These are phyloP conservation scores for Manis crassicaudata DNA, from an alignment of 2,797 vertebrate species.

Conservation along the genomic window DNA sequence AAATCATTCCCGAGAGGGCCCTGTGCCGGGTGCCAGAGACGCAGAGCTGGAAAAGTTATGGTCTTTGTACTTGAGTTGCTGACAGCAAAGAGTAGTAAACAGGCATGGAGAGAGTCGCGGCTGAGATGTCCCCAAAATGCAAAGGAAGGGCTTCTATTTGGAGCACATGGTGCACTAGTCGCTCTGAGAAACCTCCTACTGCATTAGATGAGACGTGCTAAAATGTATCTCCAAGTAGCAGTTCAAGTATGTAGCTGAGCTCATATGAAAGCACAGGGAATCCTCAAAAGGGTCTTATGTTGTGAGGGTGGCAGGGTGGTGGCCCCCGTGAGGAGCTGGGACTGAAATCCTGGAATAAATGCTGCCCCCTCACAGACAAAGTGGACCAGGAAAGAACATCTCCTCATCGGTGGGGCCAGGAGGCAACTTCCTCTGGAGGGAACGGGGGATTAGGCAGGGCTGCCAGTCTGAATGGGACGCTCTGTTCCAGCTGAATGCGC, in stretches of 20 bases:
- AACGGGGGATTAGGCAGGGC: neutral
- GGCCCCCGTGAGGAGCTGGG: neutral
- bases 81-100: rapidly evolving
- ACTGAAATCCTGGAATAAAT: rapidly evolving
- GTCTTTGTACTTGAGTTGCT: rapidly evolving
- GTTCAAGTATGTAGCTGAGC: no score
- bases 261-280: rapidly evolving
- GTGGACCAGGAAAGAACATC: rapidly evolving
- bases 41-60: rapidly evolving
- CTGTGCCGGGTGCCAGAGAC: rapidly evolving
- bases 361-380: rapidly evolving
- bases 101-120: rapidly evolving
- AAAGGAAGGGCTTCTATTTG: rapidly evolving
- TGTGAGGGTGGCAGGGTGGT: rapidly evolving
- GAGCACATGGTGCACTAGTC: rapidly evolving
- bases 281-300: rapidly evolving
- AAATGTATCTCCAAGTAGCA: rapidly evolving
- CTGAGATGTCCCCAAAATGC: rapidly evolving
- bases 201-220: no score
- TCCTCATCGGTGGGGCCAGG: no score
- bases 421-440: rapidly evolving
- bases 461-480: rapidly evolving
- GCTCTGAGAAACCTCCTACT: neutral
- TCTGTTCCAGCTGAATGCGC: rapidly evolving
- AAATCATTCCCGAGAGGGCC: rapidly evolving